Evolutionary conservation across 2,113 vertebrate species (phyloP), one percentile per base, ranked within the genome.

Genomic region (Coryphaenoides rupestris): DNA sequence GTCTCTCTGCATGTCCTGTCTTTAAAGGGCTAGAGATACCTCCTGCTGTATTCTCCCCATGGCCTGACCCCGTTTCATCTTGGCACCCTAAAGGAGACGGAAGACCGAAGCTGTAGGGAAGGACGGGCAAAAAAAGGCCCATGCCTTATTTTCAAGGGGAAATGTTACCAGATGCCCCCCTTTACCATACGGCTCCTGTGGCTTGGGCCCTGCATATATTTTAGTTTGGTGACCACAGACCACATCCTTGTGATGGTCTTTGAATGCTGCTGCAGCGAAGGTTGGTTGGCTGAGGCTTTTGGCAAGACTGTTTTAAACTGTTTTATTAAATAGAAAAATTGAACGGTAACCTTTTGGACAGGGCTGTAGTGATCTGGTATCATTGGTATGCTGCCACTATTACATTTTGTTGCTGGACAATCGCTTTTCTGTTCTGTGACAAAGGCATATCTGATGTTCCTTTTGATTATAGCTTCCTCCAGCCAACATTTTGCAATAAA

Each of bases 141-240:
- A 64, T 63, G n/a, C 50, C 40, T 54, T 66, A 33, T 17, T 19
- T 22, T 46, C 16, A 54, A 70, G 19, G 46, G 72, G 79, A 88
- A 85, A 60, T 73, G 74, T 66, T 88, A 66, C 69, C 85, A 72
- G 83, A 72, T 86, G 81, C 71, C 82, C 3, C 71, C 68, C 17
- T 21, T 1, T 58, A 45, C 61, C 28, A 33, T 55, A 60, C 63
- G 72, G 26, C 58, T 57, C 55, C 55, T 62, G 52, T 76, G 74
- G 76, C 72, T 84, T 76, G 63, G 78, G 78, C 74, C 71, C 68
- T 69, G 70, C 53, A 60, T 62, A 19, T 63, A 79, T 75, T 65
- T 58, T 69, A 40, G 60, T 66, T 33, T 19, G 63, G 46, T 56
- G 84, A 82, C 90, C 89, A 75, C 85, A 89, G 79, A 83, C 89